phyloP scores from a whole-genome alignment of 2,113 vertebrate species.

The Channa argus region DNA sequence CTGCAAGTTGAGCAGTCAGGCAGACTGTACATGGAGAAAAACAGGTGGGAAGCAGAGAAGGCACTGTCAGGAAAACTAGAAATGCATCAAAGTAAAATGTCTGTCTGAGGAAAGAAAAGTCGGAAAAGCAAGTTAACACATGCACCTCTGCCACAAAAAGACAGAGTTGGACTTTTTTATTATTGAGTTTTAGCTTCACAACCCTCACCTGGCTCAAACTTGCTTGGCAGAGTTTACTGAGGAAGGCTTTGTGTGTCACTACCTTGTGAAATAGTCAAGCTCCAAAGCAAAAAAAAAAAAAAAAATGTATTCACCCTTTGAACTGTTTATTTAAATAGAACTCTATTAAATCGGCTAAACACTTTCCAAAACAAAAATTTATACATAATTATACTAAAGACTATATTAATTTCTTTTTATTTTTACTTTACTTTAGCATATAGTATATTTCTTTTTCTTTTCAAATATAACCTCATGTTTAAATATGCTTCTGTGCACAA shows the following conservation, averaged over 20 bases:
- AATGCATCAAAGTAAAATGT: conserved; percentile 41
- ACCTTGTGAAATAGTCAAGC: neutral
- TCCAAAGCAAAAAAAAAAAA: no score
- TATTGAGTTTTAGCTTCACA: conserved; percentile 12
- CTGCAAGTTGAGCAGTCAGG: conserved; percentile 33
- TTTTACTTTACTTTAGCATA: no score
- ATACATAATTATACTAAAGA: no score
- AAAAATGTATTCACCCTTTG: no score
- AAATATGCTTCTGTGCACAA: no score
- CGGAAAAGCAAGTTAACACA: conserved; percentile 24
- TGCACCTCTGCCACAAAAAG: neutral
- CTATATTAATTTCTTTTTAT: no score
- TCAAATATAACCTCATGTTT: no score
- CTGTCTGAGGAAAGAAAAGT: conserved; percentile 14
- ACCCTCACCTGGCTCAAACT: conserved; percentile 11
- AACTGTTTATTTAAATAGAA: no score
- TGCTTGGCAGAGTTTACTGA: conserved; percentile 10
- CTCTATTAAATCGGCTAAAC: no score
- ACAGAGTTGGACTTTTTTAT: conserved; percentile 11
- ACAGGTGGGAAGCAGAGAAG: conserved; percentile 25
- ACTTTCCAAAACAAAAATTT: no score
- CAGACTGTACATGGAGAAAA: conserved; percentile 17
- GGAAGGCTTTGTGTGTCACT: conserved; percentile 12
- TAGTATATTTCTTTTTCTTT: no score
- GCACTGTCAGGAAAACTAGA: conserved; percentile 39